Evolutionary conservation across 92 coral and sea anemone species (phyloP), one percentile per base, ranked within the genome.

Genomic region (Palythoa grandiflora): DNA sequence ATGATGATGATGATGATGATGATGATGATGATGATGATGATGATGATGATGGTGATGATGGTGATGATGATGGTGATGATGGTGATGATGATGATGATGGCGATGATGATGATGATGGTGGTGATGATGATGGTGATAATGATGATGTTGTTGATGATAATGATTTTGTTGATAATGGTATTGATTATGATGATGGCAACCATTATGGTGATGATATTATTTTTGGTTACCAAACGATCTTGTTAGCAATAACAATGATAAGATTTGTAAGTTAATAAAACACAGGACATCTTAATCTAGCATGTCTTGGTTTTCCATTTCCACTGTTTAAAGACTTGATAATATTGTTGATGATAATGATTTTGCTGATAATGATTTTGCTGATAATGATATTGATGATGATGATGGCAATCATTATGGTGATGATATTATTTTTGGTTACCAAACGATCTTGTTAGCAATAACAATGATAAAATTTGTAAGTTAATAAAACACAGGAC

Each of bases 1-100:
- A 96, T 44, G 48, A 54, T 14, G 60, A 54, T 54, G 60, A 54
- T 54, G 60, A 54, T 54, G 60, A 6, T 44, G 48, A 0, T 54
- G 16, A 1, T 54, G 60, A 54, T 60, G 68, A 1, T 60, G 20
- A 5, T 60, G 28, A 0, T 60, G n/a, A 11, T 60, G 68, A 60
- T 60, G 68, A 2, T 60, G 1, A 5, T 13, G 6, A 16, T 60
- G 68, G 14, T 60, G 68, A 5, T 60, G 68, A 1, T 60, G 68
- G 0, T 60, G 20, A 60, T 60, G 68, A 1, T 60, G 3, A 0
- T 57, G 3, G 1, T 66, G 15, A 16, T 72, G 51, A 38, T 38
- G 51, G 9, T 72, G 21, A 0, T 73, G 28, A 14, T 17, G 9
- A 6, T 15, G 54, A 14, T 44, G 13, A 39, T 38, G 12, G 13